These are phyloP conservation scores for Chrysogorgia sp. DNA, from an alignment of 92 coral and sea anemone genomes.

Conservation along the genomic window DNA sequence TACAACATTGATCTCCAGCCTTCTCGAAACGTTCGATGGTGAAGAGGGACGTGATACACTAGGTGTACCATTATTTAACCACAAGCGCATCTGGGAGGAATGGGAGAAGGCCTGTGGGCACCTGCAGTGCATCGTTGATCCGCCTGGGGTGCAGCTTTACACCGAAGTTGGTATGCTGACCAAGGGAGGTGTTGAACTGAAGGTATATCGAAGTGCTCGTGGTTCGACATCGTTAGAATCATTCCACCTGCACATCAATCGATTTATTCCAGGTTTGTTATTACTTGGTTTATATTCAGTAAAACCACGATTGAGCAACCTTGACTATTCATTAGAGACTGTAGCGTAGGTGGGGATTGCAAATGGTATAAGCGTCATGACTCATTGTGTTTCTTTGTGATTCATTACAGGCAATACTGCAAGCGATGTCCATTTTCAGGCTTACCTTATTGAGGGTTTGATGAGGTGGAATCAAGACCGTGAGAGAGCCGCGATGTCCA, in stretches of 20 bases:
- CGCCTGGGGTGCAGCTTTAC: slow-evolving; percentile 35
- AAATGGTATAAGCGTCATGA: neutral
- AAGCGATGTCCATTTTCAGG: slow-evolving; percentile 29
- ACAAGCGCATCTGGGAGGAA: slow-evolving; percentile 30
- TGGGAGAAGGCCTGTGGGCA: slow-evolving; percentile 41
- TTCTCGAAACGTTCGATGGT: slow-evolving; percentile 32
- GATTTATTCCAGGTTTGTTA: slow-evolving; percentile 18
- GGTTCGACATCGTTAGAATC: slow-evolving; percentile 44
- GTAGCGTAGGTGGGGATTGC: neutral
- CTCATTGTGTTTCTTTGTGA: neutral
- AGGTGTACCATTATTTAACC: slow-evolving; percentile 36
- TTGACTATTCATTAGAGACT: no score
- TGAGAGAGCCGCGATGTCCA: slow-evolving; percentile 36
- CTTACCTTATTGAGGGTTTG: slow-evolving; percentile 30
- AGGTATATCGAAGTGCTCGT: slow-evolving; percentile 33
- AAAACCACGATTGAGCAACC: no score
- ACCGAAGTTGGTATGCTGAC: slow-evolving; percentile 38
- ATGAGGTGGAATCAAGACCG: slow-evolving; percentile 38
- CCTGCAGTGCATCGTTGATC: slow-evolving; percentile 29
- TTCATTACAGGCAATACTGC: slow-evolving; percentile 24
- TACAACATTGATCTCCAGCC: neutral
- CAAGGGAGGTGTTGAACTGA: slow-evolving; percentile 38
- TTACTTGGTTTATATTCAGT: neutral
- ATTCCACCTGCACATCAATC: slow-evolving; percentile 31
- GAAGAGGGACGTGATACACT: slow-evolving; percentile 25